phyloP scores from a whole-genome alignment of 2,888 invertebrate genomes.

The Xestia xanthographa region DNA sequence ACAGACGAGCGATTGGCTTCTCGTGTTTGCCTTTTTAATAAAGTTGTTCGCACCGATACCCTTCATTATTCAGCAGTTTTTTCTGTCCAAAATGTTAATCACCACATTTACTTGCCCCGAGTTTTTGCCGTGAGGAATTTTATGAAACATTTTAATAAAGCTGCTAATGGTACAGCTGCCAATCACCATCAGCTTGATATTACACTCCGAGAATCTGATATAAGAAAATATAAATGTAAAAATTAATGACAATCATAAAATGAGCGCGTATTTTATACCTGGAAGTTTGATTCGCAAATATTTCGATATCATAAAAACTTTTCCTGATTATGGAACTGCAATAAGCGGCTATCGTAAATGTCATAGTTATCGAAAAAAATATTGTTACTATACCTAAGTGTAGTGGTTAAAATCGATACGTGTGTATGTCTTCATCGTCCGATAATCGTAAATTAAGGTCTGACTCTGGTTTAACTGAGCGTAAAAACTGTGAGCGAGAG shows the following conservation, averaged over 20 bases:
- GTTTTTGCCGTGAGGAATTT: constrained; percentile 77
- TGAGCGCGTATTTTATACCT: constrained; percentile 62
- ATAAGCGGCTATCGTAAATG: constrained; percentile 80
- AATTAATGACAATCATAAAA: constrained; percentile 76
- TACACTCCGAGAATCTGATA: constrained; percentile 70
- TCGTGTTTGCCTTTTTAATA: constrained; percentile 84
- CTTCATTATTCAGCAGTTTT: constrained; percentile 82
- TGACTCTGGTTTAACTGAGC: constrained; percentile 85
- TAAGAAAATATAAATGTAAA: constrained; percentile 66
- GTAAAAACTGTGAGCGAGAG: constrained; percentile 87
- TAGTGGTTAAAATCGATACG: constrained; percentile 77
- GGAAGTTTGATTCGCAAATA: constrained; percentile 72
- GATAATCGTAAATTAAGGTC: constrained; percentile 88
- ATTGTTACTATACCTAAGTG: constrained; percentile 52
- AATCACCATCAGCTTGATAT: constrained; percentile 75
- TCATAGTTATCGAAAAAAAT: constrained; percentile 69
- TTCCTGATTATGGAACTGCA: constrained; percentile 76
- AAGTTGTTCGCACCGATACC: constrained; percentile 84
- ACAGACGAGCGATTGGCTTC: constrained; percentile 75
- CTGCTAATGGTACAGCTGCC: constrained; percentile 79
- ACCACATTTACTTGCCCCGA: constrained; percentile 79
- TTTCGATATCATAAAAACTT: constrained; percentile 72
- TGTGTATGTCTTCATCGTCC: constrained; percentile 84
- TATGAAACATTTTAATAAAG: constrained; percentile 83
- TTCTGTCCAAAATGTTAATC: constrained; percentile 83